phyloP scores from a whole-genome alignment of 1,140 invertebrate species.

The Hyles vespertilio region DNA sequence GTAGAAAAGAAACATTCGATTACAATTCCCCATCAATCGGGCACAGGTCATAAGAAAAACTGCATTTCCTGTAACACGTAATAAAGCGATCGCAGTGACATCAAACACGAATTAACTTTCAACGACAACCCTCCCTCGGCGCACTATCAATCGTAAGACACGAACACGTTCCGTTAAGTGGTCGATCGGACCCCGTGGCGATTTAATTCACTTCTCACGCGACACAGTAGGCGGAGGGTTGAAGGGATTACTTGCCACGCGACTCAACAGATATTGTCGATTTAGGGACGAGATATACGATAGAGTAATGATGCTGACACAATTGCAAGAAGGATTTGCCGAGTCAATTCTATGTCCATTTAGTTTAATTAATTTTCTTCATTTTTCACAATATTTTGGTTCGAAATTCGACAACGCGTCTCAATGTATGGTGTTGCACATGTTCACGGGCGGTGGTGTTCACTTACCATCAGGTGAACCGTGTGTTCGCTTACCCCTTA shows the following conservation, averaged over 20 bases:
- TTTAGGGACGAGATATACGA: constrained; percentile 51
- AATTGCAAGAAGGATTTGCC: constrained; percentile 50
- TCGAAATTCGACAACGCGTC: no score
- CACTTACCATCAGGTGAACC: no score
- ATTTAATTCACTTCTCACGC: constrained; percentile 70
- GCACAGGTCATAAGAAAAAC: constrained; percentile 38
- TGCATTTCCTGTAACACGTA: constrained; percentile 51
- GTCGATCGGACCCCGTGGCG: constrained; percentile 53
- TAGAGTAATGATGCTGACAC: constrained; percentile 58
- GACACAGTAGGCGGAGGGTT: constrained; percentile 44
- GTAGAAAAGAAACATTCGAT: not conserved
- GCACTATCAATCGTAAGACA: constrained; percentile 58
- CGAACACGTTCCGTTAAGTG: constrained; percentile 55
- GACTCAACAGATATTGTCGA: constrained; percentile 68
- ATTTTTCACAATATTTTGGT: not conserved
- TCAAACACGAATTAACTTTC: constrained; percentile 69
- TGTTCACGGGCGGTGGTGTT: no score
- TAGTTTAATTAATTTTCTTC: not conserved
- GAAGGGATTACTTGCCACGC: constrained; percentile 63
- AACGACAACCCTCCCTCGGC: constrained; percentile 42
- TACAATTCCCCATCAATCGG: not conserved
- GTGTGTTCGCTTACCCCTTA: no score
- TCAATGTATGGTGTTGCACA: no score
- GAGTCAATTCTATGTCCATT: constrained; percentile 27
- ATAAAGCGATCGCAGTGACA: constrained; percentile 62